A percentile compares a stretch with the other conserved stretches of the same genome.
phyloP scores from a whole-genome alignment of 1,140 invertebrate genomes.

The Temnothorax curvispinosus region DNA sequence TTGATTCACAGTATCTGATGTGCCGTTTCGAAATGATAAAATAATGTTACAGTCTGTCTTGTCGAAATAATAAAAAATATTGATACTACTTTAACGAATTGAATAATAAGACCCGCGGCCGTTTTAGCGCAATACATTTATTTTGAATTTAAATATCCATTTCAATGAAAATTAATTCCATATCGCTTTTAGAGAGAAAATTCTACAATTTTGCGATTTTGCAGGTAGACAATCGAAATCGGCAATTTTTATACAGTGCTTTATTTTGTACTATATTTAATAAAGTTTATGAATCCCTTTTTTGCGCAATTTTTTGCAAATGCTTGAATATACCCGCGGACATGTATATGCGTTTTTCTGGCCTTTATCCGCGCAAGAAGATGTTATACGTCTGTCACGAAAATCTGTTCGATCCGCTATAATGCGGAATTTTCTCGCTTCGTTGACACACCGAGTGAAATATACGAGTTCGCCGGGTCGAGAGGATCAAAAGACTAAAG shows the following conservation, averaged over 20 bases:
- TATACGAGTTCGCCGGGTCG: not conserved
- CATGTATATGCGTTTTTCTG: not conserved
- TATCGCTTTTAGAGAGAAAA: not conserved
- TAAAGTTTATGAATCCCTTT: not conserved
- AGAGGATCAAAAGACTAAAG: not conserved
- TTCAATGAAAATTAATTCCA: conserved; percentile 2
- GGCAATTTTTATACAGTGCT: not conserved
- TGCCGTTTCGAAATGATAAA: not conserved
- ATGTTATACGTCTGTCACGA: not conserved
- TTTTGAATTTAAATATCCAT: not conserved
- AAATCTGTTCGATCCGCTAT: conserved; percentile 22
- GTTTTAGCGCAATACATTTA: not conserved
- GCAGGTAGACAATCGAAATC: not conserved
- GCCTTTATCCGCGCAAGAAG: not conserved
- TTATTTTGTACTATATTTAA: not conserved
- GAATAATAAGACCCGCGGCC: not conserved
- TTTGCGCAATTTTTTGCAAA: not conserved
- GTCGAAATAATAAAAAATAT: not conserved
- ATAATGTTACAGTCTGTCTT: not conserved
- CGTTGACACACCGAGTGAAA: conserved; percentile 9
- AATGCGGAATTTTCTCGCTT: not conserved
- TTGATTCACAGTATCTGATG: not conserved
- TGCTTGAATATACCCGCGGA: not conserved
- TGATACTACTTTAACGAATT: not conserved
- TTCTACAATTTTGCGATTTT: not conserved